Percentiles rank a stretch among this genome's conserved stretches.
phyloP scores from a whole-genome alignment of 2,888 invertebrate genomes.

The Eilema griseolum region DNA sequence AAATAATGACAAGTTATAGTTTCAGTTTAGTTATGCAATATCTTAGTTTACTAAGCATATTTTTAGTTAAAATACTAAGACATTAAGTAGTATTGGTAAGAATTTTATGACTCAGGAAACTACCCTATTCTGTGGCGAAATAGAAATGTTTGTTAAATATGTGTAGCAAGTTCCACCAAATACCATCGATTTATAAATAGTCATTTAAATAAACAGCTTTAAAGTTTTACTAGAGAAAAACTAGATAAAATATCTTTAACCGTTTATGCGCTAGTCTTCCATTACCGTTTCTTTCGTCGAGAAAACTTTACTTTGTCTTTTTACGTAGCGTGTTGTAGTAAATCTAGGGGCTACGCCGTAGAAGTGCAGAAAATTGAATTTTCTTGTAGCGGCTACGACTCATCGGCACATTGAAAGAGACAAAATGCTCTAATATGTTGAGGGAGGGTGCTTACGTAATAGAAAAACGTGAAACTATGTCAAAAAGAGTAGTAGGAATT shows the following conservation, averaged over 20 bases:
- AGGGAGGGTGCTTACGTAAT: neutral
- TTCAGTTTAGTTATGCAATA: too few relatives aligned
- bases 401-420: slow-evolving; percentile 18
- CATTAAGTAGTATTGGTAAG: too few relatives aligned
- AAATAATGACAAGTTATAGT: too few relatives aligned
- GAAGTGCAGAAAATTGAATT: slow-evolving; percentile 44
- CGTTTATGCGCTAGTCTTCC: neutral
- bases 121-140: too few relatives aligned
- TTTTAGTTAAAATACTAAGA: too few relatives aligned
- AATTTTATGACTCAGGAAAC: too few relatives aligned
- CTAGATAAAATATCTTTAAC: neutral
- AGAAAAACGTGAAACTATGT: neutral
- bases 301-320: slow-evolving; percentile 5
- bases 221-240: neutral
- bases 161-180: too few relatives aligned
- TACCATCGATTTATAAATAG: too few relatives aligned
- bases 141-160: too few relatives aligned
- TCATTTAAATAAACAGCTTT: neutral
- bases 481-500: neutral
- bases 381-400: slow-evolving; percentile 26
- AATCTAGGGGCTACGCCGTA: slow-evolving; percentile 13
- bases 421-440: slow-evolving; percentile 2
- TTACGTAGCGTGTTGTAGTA: neutral
- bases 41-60: too few relatives aligned
- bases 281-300: neutral